These are phyloP conservation scores for Priocnemis perturbator DNA, from an alignment of 2,888 invertebrate genomes.

Conservation along the genomic window DNA sequence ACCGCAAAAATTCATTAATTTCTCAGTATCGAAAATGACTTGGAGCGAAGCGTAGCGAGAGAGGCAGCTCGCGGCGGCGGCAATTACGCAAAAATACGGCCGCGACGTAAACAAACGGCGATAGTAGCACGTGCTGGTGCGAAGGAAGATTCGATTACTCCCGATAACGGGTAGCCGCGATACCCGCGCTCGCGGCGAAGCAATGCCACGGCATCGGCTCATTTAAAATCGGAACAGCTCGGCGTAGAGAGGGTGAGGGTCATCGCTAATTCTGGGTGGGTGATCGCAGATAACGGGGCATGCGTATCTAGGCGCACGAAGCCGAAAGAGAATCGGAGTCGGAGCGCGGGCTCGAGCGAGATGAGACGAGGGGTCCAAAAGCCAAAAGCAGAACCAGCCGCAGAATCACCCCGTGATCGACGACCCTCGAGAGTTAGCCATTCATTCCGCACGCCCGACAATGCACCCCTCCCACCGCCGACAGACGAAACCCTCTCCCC, in stretches of 20 bases:
- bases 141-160: too few relatives aligned
- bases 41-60: too few relatives aligned
- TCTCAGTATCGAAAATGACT: too few relatives aligned
- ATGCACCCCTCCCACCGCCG: slow-evolving; percentile 3
- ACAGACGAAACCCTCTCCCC: slow-evolving; percentile 8
- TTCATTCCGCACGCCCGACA: slow-evolving; percentile 17
- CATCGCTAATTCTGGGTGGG: slow-evolving; percentile 46
- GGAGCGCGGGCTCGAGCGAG: not conserved
- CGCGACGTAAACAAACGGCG: too few relatives aligned
- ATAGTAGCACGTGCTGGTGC: not conserved
- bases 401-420: slow-evolving; percentile 15
- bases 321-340: slow-evolving; percentile 31
- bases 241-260: slow-evolving; percentile 37
- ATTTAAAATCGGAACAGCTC: slow-evolving; percentile 48
- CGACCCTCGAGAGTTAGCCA: slow-evolving; percentile 21
- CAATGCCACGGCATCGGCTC: slow-evolving; percentile 20
- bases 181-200: too few relatives aligned
- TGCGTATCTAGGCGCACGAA: slow-evolving; percentile 51
- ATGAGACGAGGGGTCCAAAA: slow-evolving; percentile 9
- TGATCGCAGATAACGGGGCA: slow-evolving; percentile 55
- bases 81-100: too few relatives aligned
- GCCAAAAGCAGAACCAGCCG: slow-evolving; percentile 15
- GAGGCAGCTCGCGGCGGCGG: too few relatives aligned
- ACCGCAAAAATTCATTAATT: too few relatives aligned
- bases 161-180: too few relatives aligned